phyloP scores from a whole-genome alignment of 2,888 invertebrate genomes.

The Synergus itoensis region DNA sequence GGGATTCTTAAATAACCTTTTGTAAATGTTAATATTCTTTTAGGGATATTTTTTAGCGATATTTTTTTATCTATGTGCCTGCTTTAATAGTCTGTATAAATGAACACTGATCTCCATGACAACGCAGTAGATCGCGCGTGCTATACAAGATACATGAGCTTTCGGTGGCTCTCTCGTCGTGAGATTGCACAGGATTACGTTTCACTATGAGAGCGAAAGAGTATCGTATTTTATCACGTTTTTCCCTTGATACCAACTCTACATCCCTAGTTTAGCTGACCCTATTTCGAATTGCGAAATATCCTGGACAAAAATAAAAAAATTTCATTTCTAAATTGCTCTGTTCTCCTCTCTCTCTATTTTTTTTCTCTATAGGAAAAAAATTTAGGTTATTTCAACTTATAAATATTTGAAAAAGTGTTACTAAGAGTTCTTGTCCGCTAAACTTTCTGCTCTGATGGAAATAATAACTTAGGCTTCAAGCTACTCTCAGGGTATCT shows the following conservation, averaged over 20 bases:
- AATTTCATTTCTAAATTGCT: background rate
- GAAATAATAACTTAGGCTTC: too few relatives aligned
- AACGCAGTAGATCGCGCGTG: constrained; percentile 17
- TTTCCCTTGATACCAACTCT: constrained; percentile 17
- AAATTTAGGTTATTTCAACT: background rate
- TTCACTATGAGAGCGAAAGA: constrained; percentile 36
- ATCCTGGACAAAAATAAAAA: constrained; percentile 6
- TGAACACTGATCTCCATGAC: constrained; percentile 26
- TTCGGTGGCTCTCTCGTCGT: constrained; percentile 20
- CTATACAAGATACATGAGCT: constrained; percentile 34
- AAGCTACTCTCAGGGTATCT: too few relatives aligned
- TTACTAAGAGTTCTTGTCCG: too few relatives aligned
- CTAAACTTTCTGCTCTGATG: too few relatives aligned
- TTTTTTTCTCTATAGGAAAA: background rate
- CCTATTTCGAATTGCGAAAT: constrained; percentile 12
- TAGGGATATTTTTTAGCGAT: background rate
- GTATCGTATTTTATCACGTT: constrained; percentile 28
- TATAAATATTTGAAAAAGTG: too few relatives aligned
- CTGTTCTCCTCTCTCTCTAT: background rate
- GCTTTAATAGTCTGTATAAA: constrained; percentile 21
- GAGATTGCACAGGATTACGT: constrained; percentile 35
- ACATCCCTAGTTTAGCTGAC: background rate
- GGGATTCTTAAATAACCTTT: background rate
- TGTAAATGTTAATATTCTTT: background rate
- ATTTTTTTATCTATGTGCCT: background rate